These are phyloP conservation scores for Drosophila fulvimacula DNA, from an alignment of 2,888 invertebrate genomes.

Conservation along the genomic window DNA sequence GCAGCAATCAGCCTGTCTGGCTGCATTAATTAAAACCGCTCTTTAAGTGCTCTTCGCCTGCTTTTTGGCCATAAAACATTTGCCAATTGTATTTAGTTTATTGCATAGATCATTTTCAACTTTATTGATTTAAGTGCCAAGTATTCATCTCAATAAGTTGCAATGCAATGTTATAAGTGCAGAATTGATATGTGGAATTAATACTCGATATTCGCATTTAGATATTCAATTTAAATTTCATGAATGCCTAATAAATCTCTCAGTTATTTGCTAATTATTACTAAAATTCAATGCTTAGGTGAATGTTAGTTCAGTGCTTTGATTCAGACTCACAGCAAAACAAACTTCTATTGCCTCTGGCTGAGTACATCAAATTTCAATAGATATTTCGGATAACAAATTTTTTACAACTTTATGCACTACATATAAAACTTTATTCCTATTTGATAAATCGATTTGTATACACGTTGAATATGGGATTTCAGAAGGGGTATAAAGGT, in stretches of 20 bases:
- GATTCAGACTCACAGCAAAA: no score
- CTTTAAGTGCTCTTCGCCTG: conserved; percentile 27
- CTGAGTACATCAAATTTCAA: not conserved
- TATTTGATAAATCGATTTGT: not conserved
- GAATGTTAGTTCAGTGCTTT: not conserved
- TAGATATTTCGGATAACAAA: not conserved
- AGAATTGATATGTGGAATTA: not conserved
- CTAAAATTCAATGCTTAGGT: not conserved
- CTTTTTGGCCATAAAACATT: conserved; percentile 12
- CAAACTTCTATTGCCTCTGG: not conserved
- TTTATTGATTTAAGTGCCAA: not conserved
- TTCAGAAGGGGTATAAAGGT: not conserved
- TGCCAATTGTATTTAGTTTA: conserved; percentile 12
- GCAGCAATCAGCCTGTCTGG: conserved; percentile 7
- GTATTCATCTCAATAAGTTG: not conserved
- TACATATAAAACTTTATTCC: not conserved
- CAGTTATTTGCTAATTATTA: not conserved
- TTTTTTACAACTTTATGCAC: not conserved
- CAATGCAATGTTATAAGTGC: not conserved
- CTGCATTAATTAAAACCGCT: conserved; percentile 35
- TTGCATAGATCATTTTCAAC: not conserved
- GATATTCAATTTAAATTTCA: not conserved
- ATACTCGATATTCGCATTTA: not conserved
- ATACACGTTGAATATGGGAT: not conserved
- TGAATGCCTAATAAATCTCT: not conserved